These are phyloP conservation scores for Pangasianodon hypophthalmus DNA, from an alignment of 2,113 vertebrate species.

Conservation along the genomic window DNA sequence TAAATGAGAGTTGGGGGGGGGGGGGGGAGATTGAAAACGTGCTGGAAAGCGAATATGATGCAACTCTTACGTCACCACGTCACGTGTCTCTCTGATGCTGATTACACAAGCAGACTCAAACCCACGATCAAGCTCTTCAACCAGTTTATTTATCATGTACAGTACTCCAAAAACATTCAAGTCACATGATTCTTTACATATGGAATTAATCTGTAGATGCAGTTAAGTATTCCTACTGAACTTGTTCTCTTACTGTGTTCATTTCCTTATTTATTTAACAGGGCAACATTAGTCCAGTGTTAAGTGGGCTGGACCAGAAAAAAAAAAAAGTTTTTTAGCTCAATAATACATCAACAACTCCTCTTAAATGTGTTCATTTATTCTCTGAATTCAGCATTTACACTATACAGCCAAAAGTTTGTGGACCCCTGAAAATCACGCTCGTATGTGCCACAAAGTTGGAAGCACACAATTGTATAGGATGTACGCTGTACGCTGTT, in stretches of 20 bases:
- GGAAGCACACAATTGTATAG: no score
- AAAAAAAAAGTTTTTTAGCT: neutral
- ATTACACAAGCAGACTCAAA: neutral
- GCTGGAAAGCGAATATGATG: neutral
- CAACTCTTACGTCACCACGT: neutral
- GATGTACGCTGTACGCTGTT: neutral
- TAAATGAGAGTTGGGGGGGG: no score
- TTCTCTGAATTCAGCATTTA: neutral
- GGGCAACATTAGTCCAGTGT: neutral
- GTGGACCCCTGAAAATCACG: neutral
- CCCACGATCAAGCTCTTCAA: neutral
- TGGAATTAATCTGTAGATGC: neutral
- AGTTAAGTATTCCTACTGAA: neutral
- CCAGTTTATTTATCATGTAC: neutral
- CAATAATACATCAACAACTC: neutral
- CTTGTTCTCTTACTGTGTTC: neutral
- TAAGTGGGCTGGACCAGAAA: no score
- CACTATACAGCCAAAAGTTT: neutral
- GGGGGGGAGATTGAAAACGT: no score
- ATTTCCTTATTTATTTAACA: neutral
- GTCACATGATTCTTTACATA: neutral
- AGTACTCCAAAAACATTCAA: neutral
- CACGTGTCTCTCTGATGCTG: neutral
- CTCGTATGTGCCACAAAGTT: neutral
- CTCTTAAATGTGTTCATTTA: neutral